Conservation (phyloP, 1,140 invertebrate genomes). For the Caerostris darwini region DNA sequence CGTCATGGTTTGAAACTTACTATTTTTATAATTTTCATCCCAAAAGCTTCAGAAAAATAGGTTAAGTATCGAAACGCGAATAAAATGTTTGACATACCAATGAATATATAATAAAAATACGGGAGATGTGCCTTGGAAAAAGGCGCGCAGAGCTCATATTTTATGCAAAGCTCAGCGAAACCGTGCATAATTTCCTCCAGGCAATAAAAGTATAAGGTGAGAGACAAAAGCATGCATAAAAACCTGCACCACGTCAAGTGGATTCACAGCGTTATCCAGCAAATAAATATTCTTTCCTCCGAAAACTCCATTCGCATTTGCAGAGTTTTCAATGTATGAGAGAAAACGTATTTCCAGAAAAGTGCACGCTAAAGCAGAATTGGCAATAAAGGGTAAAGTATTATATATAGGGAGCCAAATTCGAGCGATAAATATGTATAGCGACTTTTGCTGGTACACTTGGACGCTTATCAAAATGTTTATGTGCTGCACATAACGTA, state of each 20-base stretch:
- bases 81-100: conserved; percentile 11
- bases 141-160: neutral
- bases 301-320: neutral
- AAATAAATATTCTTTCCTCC: neutral
- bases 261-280: neutral
- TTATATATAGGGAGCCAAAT: neutral
- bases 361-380: neutral
- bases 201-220: conserved; percentile 16
- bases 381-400: neutral
- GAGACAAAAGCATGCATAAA: neutral
- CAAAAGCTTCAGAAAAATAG: neutral
- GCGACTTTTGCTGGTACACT: neutral
- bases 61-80: neutral
- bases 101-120: conserved; percentile 23
- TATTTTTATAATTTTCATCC: neutral
- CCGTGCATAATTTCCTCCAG: neutral
- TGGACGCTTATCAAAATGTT: neutral
- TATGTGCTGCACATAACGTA: neutral
- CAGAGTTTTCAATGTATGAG: neutral
- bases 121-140: neutral
- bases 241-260: neutral
- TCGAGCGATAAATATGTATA: neutral
- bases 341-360: no score
- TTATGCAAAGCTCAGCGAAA: conserved; percentile 17
- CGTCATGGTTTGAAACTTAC: neutral